Evolutionary conservation across 64 coral and sea anemone genomes (phyloP), one percentile per base, ranked within the genome.

Genomic region (Cladopsammia gracilis): DNA sequence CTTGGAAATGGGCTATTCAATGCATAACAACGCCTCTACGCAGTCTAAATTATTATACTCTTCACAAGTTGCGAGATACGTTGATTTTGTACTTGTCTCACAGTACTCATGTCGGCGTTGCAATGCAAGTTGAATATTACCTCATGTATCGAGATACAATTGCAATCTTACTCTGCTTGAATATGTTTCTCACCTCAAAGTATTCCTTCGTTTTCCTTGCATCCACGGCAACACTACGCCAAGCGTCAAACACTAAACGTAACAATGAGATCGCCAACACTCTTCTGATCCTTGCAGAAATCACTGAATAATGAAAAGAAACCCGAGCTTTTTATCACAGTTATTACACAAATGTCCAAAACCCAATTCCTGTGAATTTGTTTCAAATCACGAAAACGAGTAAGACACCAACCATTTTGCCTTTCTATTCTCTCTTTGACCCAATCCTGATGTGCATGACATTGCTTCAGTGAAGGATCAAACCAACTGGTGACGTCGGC

Each of bases 151-250:
- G 34, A 34, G 34, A 34, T 34, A 34, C 34, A 34, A 34, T 1
- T 2, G 2, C 34, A 34, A 34, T 34, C 34, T 34, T 34, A 34
- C 34, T 34, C 34, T 34, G 34, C 34, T 34, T 34, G 34, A 34
- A 34, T 34, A 2, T 34, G 0, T 50, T 64, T 60, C 72, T 25
- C 14, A 97, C 96, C 96, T 97, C 96, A 91, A 97, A 97, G 54
- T 97, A 97, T 48, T 97, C 96, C 26, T 91, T 97, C 16, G 96
- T 97, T 58, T 59, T 97, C 57, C 88, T 85, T 19, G 96, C 96
- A 62, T 97, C 96, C 78, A 93, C 74, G 10, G 92, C 69, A 19
- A 97, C 96, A 70, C 88, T 90, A 14, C 75, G 88, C 96, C 96
- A 97, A 1, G 92, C 96, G 54, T 49, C 42, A 70, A 97, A 97